Base-by-base conservation (phyloP, 2,888 invertebrate genomes). In the Acanthopleura granulata region DNA sequence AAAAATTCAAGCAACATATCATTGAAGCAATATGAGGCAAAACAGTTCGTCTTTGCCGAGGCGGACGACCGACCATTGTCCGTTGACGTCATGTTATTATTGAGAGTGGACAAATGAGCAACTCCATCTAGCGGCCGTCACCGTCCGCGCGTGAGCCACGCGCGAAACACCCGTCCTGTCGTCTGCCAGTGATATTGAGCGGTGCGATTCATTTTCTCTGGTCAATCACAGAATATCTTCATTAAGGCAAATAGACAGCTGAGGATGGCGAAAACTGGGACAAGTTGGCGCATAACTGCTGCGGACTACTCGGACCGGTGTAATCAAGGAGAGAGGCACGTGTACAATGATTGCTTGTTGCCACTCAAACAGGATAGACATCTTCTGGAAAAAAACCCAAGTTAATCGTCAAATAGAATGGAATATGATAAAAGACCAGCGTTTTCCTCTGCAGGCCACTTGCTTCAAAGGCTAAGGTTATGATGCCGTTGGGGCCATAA, bases 341-440 rank as follows among this genome's bases (percentile, higher is more conserved):
- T 57, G 57, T 22, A 12, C 57, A 22, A n/a, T 57, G 57, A 57
- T 57, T 57, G 57, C 57, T 57, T 57, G 57, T 57, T 57, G 57
- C 22, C 22, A 18, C 22, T 57, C 57, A 18, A 22, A 57, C n/a
- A n/a, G 57, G n/a, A 57, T 57, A 57, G 22, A 57, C 57, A n/a
- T 57, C 57, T 6, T 57, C 22, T 57, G n/a, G 4, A 57, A 57
- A 57, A 22, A 57, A 12, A 57, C 14, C 22, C 57, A 22, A 22
- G 18, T 57, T 57, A 57, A 57, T 3, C 40, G 40, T 40, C 40
- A 40, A 40, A 40, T 40, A 40, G 40, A 40, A 40, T 6, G 40
- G 40, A 40, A 40, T 40, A 40, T 40, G 40, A 57, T 57, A 22
- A 57, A 57, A 57, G 57, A 22, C 57, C 57, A 40, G 40, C 40